Conservation (phyloP, 2,113 vertebrate species). For the Fregetta grallaria region DNA sequence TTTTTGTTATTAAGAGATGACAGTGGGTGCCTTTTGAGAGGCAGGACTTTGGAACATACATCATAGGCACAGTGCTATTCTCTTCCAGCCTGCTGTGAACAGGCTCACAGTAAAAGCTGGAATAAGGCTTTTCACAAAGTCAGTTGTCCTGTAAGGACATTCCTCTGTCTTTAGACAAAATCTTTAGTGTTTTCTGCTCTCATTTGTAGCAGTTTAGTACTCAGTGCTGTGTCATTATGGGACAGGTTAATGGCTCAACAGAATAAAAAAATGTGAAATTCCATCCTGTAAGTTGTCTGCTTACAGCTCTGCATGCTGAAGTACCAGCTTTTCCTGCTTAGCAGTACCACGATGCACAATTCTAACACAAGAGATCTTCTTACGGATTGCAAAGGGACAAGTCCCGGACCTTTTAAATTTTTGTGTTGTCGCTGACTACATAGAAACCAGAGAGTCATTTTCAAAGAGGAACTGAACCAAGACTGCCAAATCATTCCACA, state of each 20-base stretch:
- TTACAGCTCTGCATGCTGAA: background rate
- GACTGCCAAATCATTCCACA: background rate
- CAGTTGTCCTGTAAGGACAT: background rate
- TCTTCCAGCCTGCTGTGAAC: background rate
- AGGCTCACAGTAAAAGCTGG: background rate
- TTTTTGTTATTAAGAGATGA: background rate
- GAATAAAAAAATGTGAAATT: conserved; percentile 21
- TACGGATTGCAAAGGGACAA: background rate
- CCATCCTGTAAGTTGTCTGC: background rate
- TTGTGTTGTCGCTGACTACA: background rate
- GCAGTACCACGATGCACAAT: background rate
- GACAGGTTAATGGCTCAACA: background rate
- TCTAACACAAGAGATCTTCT: background rate
- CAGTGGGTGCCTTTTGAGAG: background rate
- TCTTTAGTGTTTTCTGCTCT: background rate
- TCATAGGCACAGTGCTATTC: background rate
- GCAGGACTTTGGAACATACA: background rate
- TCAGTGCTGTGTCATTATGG: background rate
- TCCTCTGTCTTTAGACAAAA: background rate
- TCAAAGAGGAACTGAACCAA: background rate
- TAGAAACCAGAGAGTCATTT: background rate
- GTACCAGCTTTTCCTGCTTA: background rate
- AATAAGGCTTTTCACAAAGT: background rate
- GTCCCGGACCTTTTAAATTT: background rate
- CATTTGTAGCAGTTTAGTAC: background rate